Conservation (phyloP, 2,888 invertebrate species). For the Metalampra italica region DNA sequence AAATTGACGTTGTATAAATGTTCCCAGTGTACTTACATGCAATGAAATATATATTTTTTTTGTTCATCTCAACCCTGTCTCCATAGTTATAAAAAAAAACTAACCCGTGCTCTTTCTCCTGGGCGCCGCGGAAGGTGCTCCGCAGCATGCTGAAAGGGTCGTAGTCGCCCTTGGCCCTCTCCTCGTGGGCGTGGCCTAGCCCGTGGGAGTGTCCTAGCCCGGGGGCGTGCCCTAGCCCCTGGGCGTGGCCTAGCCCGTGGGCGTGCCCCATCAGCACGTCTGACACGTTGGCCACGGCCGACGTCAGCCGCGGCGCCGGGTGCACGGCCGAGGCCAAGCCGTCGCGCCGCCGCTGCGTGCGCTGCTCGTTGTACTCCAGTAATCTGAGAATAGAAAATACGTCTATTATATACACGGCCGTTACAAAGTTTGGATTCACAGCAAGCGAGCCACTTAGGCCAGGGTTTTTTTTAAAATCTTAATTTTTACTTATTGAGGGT, state of each 20-base stretch:
- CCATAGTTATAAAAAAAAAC: not conserved
- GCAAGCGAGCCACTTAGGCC: no score
- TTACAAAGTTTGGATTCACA: no score
- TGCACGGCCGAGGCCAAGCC: constrained; percentile 36
- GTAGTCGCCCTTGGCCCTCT: constrained; percentile 34
- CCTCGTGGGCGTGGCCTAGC: constrained; percentile 5
- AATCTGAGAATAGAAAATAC: no score
- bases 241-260: not conserved
- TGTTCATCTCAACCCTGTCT: no score
- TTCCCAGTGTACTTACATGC: no score
- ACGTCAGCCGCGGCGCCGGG: constrained; percentile 32
- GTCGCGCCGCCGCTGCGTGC: constrained; percentile 35
- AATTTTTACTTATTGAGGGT: no score
- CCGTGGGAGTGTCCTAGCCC: not conserved
- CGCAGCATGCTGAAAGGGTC: constrained; percentile 60
- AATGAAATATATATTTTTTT: no score
- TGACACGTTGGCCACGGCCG: constrained; percentile 31
- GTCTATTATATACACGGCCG: no score
- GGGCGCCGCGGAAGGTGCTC: constrained; percentile 55
- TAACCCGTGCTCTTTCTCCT: constrained; percentile 21
- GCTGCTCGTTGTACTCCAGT: constrained; percentile 12
- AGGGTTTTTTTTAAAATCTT: no score
- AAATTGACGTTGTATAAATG: no score
- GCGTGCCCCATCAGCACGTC: constrained; percentile 5
- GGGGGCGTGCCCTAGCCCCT: not conserved